Evolutionary conservation across 2,888 invertebrate species (phyloP).

Genomic region (Epinotia demarniana): DNA sequence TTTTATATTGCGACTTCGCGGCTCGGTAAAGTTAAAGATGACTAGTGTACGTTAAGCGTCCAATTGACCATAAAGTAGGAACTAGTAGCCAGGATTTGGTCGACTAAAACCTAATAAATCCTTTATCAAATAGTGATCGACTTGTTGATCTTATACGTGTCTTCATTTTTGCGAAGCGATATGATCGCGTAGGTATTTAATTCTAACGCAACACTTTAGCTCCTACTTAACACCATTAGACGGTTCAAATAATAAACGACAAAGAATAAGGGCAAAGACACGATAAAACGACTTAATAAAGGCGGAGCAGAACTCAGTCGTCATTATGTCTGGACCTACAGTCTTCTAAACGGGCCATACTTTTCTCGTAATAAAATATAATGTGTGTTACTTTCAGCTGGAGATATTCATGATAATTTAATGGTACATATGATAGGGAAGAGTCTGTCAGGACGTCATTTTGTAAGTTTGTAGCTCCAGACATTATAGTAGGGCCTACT

Average conservation of each 20-base stretch:
- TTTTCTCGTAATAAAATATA: not conserved
- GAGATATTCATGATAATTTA: not conserved
- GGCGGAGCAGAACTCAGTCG: not conserved
- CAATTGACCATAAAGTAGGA: no score
- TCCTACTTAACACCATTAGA: not conserved
- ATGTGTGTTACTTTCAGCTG: constrained; percentile 1
- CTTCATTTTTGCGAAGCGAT: no score
- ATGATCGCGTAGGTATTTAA: no score
- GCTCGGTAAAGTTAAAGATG: not conserved
- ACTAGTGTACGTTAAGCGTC: not conserved
- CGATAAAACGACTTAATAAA: not conserved
- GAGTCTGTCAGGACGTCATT: no score
- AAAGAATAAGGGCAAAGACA: not conserved
- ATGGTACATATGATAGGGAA: no score
- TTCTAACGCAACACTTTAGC: not conserved
- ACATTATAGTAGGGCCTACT: no score
- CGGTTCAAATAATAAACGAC: not conserved
- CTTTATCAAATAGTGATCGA: no score
- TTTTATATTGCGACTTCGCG: not conserved
- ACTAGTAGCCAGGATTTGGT: no score
- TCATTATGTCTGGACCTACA: not conserved
- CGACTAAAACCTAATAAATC: no score
- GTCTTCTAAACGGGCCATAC: not conserved
- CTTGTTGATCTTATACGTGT: no score
- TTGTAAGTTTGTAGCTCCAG: no score